Evolutionary conservation across 2,113 vertebrate species (phyloP), one percentile per base, ranked within the genome.

Genomic region (Coracopsis vasa): DNA sequence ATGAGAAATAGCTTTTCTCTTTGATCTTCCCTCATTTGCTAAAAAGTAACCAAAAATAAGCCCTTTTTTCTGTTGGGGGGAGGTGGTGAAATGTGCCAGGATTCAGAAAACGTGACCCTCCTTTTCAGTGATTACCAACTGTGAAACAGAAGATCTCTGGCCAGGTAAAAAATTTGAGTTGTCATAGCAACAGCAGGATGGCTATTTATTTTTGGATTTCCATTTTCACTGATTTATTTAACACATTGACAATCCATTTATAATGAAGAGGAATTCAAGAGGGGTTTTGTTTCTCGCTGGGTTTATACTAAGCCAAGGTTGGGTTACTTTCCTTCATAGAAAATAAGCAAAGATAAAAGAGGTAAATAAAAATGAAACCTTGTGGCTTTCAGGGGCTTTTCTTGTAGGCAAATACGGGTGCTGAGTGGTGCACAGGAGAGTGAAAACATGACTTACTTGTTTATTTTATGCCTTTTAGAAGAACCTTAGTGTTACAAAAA

Each of bases 161-260:
- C 96, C 96, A 98, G 97, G 96, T 98, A 96, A 89, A 96, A 89
- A 91, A 97, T 95, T 94, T 95, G 95, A 64, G 93, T 98, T 95
- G 95, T 92, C 97, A 98, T 98, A 73, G 96, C 92, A 96, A 98
- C 97, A 70, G 74, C 65, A 86, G 90, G 93, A 96, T 86, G 91
- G 85, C 87, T 96, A 62, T 94, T 94, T 97, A 93, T 96, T 96
- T 97, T 97, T 96, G 93, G 90, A 92, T 97, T 96, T 95, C 90
- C 93, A 97, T 97, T 96, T 97, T 96, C 90, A 65, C 64, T 81
- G 95, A 96, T 97, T 97, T 97, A 95, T 97, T 97, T 97, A 97
- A 97, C 94, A 90, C 94, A 94, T 97, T 96, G 95, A 88, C 96
- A 94, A 95, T 95, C 85, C 92, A 96, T 96, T 78, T 88, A 84